Evolutionary conservation across 2,113 vertebrate species (phyloP).

Genomic region (Oceanites oceanicus): DNA sequence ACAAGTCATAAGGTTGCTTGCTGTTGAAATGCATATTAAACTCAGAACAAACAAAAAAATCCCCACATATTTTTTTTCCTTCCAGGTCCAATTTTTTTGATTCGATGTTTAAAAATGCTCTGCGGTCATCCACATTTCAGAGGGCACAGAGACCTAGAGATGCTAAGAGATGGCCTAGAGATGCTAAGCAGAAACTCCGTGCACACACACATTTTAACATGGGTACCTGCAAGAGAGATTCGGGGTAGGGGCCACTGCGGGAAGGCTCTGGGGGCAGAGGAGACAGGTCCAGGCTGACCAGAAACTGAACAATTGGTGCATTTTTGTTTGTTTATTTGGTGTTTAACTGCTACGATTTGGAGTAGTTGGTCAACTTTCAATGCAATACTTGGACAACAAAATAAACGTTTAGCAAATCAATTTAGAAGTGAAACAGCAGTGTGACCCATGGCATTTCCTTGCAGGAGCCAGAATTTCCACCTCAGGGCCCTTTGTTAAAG

Average conservation of each 20-base stretch:
- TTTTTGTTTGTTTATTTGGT: not conserved
- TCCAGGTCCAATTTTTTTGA: not conserved
- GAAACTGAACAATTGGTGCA: not conserved
- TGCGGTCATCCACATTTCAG: not conserved
- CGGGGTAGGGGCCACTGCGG: rapidly evolving
- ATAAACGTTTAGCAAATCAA: not conserved
- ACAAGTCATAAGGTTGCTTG: not conserved
- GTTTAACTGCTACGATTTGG: not conserved
- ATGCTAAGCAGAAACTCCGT: not conserved
- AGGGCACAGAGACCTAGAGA: not conserved
- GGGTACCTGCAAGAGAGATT: not conserved
- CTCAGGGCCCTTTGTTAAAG: not conserved
- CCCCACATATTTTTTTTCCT: not conserved
- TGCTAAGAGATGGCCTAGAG: not conserved
- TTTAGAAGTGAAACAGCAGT: not conserved
- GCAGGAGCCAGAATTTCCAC: not conserved
- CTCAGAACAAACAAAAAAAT: not conserved
- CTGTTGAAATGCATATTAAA: not conserved
- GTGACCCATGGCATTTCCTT: not conserved
- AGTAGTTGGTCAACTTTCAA: not conserved
- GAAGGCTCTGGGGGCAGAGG: not conserved
- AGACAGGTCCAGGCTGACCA: not conserved
- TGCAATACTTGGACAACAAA: not conserved
- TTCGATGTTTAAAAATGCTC: not conserved
- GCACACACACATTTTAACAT: not conserved